Evolutionary conservation across 2,113 vertebrate genomes (phyloP).

Genomic region (Ovibos moschatus): DNA sequence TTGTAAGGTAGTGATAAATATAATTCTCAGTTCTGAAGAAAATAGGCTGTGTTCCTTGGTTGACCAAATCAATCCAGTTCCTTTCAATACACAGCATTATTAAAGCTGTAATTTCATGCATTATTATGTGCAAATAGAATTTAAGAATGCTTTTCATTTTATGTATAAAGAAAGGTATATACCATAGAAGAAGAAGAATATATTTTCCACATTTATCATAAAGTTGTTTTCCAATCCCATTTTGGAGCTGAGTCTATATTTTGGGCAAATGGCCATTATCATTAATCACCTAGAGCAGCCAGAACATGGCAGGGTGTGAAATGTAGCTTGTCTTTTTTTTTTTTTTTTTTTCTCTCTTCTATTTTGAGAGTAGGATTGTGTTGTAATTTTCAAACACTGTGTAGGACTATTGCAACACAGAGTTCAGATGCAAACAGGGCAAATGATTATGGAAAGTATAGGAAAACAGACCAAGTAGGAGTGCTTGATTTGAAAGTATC

Average conservation of each 20-base stretch:
- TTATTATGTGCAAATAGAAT: constrained; percentile 62
- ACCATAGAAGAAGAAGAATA: constrained; percentile 16
- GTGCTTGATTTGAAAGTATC: neutral
- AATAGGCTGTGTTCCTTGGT: constrained; percentile 24
- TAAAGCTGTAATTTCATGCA: constrained; percentile 63
- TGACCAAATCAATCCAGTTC: constrained; percentile 42
- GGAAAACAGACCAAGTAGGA: neutral
- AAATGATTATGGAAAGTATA: neutral
- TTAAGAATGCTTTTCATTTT: constrained; percentile 53
- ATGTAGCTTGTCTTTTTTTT: neutral
- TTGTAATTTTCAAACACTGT: constrained; percentile 30
- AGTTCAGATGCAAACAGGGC: neutral
- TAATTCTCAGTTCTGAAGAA: constrained; percentile 44
- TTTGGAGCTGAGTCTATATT: constrained; percentile 53
- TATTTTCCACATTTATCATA: constrained; percentile 57
- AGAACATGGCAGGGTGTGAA: constrained; percentile 32
- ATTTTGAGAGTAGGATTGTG: neutral
- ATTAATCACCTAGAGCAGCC: constrained; percentile 54
- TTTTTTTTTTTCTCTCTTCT: neutral
- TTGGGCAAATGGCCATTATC: constrained; percentile 56
- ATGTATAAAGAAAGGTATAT: constrained; percentile 43
- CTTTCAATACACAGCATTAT: constrained; percentile 46
- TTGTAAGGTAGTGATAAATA: constrained; percentile 42
- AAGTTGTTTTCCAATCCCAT: constrained; percentile 49
- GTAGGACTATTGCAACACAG: neutral